Evolutionary conservation across 2,888 invertebrate species (phyloP), one percentile per base, ranked within the genome.

Genomic region (Chrysotoxum bicinctum): DNA sequence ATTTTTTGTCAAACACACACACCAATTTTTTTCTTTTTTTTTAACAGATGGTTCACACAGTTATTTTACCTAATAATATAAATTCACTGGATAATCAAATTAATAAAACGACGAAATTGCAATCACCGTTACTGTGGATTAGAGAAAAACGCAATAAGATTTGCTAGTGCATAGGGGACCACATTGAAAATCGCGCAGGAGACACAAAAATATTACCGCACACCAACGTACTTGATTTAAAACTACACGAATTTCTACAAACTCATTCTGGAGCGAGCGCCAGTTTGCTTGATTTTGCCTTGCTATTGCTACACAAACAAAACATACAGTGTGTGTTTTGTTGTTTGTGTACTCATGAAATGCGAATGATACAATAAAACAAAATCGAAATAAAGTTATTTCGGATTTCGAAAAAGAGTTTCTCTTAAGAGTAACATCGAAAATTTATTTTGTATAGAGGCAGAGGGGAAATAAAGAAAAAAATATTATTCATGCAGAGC

Each of bases 201-300:
- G 45, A 75, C 62, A 70, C 43, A 54, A 73, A 68, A 40, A 60
- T 60, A 81, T 73, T 60, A 85, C 85, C 85, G 81, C 69, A 77
- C 85, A 52, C 56, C 48, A 45, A 81, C 73, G 72, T 77, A 52
- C 68, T 72, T 76, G 69, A 77, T 77, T 85, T 81, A 45, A 85
- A 85, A 85, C 85, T 85, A 81, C 77, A 48, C 19, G 48, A 64
- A 4, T 6, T 26, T 21, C 14, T 16, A 60, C 16, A 14, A 62
- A 30, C 73, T 73, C 68, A 81, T 81, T 85, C 76, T 73, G 81
- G 43, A 81, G 60, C 35, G 40, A 48, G 37, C 48, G 14, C 23
- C 72, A 80, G 43, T 73, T 73, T 35, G 21, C 8, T 21, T 14
- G 23, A 50, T 50, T 50, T 23, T 50, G n/a, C 50, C 26, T 50